Evolutionary conservation across 2,113 vertebrate genomes (phyloP).

Genomic region (Choloepus hoffmanni): DNA sequence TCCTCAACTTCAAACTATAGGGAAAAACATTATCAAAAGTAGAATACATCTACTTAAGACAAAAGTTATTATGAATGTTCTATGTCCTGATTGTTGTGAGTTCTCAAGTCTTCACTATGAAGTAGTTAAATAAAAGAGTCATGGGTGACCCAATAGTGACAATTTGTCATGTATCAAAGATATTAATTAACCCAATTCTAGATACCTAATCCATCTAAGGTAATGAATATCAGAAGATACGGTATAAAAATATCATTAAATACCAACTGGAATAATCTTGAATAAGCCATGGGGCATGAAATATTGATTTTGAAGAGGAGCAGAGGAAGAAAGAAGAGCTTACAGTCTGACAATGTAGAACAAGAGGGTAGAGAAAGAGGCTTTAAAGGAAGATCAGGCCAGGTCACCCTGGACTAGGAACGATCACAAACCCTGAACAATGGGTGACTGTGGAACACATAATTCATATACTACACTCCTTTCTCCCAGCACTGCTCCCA

Average conservation of each 20-base stretch:
- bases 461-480: too few species aligned
- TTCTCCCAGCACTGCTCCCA: not conserved
- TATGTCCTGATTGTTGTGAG: not conserved
- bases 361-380: not conserved
- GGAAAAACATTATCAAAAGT: not conserved
- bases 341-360: not conserved
- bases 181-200: not conserved
- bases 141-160: not conserved
- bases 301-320: not conserved
- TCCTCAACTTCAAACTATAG: constrained; percentile 1
- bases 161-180: not conserved
- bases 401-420: not conserved
- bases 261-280: not conserved
- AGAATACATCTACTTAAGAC: not conserved
- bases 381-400: not conserved
- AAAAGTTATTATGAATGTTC: not conserved
- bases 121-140: constrained; percentile 14
- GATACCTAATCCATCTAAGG: not conserved
- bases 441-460: rapidly evolving
- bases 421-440: not conserved
- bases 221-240: not conserved
- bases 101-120: not conserved
- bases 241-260: not conserved
- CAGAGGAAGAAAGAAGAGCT: not conserved
- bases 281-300: not conserved